Evolutionary conservation across 1,140 invertebrate genomes (phyloP).

Genomic region (Trichonephila clavipes): DNA sequence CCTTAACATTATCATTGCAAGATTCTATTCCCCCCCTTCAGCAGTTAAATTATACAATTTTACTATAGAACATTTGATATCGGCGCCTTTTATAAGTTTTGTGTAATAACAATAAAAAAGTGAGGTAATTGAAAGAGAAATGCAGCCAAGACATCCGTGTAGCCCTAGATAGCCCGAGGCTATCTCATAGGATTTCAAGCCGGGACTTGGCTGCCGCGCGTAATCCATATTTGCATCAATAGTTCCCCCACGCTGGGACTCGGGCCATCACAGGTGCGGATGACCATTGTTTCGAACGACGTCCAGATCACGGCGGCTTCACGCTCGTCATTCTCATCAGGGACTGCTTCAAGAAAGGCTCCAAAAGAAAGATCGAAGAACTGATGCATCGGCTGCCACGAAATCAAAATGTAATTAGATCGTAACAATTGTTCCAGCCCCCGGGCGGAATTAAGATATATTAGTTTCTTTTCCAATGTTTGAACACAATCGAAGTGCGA

Average conservation of each 20-base stretch:
- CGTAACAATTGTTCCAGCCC: slow-evolving; percentile 31
- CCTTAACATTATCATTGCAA: too few relatives aligned
- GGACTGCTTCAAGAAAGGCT: neutral
- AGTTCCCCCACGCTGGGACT: slow-evolving; percentile 6
- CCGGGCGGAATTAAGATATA: slow-evolving; percentile 73
- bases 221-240: slow-evolving; percentile 52
- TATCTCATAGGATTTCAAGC: neutral
- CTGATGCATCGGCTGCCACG: slow-evolving; percentile 69
- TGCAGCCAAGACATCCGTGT: neutral
- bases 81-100: neutral
- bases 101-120: neutral
- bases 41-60: too few relatives aligned
- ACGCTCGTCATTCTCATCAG: slow-evolving; percentile 68
- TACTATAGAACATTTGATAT: neutral
- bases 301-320: slow-evolving; percentile 23
- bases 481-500: slow-evolving; percentile 66
- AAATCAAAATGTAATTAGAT: slow-evolving; percentile 76
- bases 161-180: neutral
- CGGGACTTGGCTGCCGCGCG: neutral
- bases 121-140: slow-evolving; percentile 18
- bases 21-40: too few relatives aligned
- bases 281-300: slow-evolving; percentile 48
- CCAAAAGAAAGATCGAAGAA: slow-evolving; percentile 17
- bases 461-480: slow-evolving; percentile 73
- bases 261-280: slow-evolving; percentile 60